Conservation (phyloP, 2,888 invertebrate genomes). For the Spatulosminthurus flaviceps region DNA sequence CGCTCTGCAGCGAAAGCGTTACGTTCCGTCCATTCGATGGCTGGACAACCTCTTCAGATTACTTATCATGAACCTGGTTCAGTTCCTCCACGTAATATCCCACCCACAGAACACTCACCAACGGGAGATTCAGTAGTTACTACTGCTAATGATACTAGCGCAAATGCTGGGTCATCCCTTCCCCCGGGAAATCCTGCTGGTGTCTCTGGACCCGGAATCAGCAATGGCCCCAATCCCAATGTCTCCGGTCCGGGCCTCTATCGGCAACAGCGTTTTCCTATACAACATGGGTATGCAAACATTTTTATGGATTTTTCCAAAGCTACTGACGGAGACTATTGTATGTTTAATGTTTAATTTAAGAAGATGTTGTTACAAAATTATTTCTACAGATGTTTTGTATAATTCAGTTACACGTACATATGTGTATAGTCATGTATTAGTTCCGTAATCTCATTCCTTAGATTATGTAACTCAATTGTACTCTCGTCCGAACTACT, state of each 20-base stretch:
- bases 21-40: slow-evolving; percentile 78
- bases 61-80: slow-evolving; percentile 63
- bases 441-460: too few species aligned
- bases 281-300: slow-evolving; percentile 62
- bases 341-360: too few species aligned
- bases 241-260: slow-evolving; percentile 51
- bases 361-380: too few species aligned
- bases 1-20: slow-evolving; percentile 95
- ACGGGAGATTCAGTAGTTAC: slow-evolving; percentile 61
- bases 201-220: slow-evolving; percentile 42
- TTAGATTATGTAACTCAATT: too few species aligned
- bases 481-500: too few species aligned
- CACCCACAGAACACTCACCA: slow-evolving; percentile 71
- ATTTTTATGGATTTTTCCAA: too few species aligned
- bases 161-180: slow-evolving; percentile 47
- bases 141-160: slow-evolving; percentile 31
- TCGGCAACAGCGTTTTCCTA: slow-evolving; percentile 62
- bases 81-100: slow-evolving; percentile 61
- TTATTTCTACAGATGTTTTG: too few species aligned
- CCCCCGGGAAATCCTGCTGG: slow-evolving; percentile 52
- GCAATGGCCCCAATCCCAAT: slow-evolving; percentile 56
- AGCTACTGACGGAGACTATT: too few species aligned
- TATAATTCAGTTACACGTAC: too few species aligned
- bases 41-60: slow-evolving; percentile 59
- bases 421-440: too few species aligned